phyloP scores from a whole-genome alignment of 92 coral and sea anemone genomes.

The Zoanthus sansibaricus region DNA sequence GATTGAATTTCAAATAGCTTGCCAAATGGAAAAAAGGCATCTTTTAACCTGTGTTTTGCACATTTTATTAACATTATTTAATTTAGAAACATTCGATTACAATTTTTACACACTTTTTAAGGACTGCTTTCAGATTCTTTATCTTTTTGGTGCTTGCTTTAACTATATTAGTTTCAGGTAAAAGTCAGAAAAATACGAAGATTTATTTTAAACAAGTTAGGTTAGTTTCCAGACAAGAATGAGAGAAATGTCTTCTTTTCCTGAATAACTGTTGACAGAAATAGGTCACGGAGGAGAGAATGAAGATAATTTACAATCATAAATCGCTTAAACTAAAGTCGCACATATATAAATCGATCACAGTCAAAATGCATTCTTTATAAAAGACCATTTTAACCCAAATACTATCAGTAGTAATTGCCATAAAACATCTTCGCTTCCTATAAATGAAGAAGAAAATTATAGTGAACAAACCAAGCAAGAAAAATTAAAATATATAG shows the following conservation, averaged over 20 bases:
- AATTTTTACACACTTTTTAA: neutral
- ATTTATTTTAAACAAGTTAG: neutral
- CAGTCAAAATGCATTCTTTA: slow-evolving; percentile 6
- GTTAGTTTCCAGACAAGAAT: neutral
- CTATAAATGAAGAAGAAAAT: neutral
- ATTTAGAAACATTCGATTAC: neutral
- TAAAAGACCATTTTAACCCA: slow-evolving; percentile 17
- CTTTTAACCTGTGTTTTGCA: neutral
- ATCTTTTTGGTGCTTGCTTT: neutral
- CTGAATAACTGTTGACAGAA: neutral
- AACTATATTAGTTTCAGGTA: neutral
- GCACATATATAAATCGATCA: neutral
- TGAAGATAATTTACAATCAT: neutral
- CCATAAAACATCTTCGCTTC: neutral
- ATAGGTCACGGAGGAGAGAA: neutral
- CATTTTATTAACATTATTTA: neutral
- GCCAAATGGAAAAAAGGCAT: neutral
- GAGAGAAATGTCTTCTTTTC: neutral
- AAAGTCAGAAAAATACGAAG: neutral
- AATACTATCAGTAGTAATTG: slow-evolving; percentile 11
- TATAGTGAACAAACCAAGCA: neutral
- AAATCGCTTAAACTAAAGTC: neutral
- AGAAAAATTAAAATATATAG: neutral
- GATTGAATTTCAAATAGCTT: neutral
- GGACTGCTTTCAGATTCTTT: neutral